phyloP scores from a whole-genome alignment of 2,888 invertebrate genomes.

The Hybos culiciformis region DNA sequence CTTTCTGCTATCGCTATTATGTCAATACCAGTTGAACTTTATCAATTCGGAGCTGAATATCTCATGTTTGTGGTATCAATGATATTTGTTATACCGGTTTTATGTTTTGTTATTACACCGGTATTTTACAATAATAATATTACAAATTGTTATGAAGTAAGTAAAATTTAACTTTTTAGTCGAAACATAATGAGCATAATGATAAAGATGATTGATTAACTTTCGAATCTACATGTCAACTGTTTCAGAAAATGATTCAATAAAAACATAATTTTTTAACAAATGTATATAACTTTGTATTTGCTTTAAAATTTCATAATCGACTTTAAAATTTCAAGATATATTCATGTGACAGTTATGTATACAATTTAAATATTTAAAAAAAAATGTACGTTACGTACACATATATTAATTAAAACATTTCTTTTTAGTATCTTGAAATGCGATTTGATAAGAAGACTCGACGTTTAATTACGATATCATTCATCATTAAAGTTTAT shows the following conservation, averaged over 20 bases:
- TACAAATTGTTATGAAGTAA: constrained; percentile 30
- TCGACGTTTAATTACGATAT: constrained; percentile 25
- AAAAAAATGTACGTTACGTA: no score
- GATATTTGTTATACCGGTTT: constrained; percentile 21
- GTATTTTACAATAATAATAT: constrained; percentile 34
- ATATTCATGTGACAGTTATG: no score
- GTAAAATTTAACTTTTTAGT: constrained; percentile 1
- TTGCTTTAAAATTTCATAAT: no score
- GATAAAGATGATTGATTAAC: no score
- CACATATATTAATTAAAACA: neutral
- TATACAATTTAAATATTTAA: no score
- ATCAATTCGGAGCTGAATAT: constrained; percentile 36
- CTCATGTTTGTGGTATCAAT: constrained; percentile 27
- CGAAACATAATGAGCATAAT: no score
- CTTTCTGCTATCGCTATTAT: constrained; percentile 38
- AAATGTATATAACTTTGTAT: no score
- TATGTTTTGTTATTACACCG: constrained; percentile 30
- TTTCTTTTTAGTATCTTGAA: constrained; percentile 26
- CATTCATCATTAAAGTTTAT: constrained; percentile 24
- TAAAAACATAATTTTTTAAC: no score
- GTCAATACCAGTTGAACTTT: constrained; percentile 38
- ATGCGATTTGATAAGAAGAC: constrained; percentile 27
- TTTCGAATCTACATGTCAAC: no score
- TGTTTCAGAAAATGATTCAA: no score
- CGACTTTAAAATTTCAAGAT: no score